phyloP scores from a whole-genome alignment of 2,888 invertebrate genomes.

The Petrophora chlorosata region DNA sequence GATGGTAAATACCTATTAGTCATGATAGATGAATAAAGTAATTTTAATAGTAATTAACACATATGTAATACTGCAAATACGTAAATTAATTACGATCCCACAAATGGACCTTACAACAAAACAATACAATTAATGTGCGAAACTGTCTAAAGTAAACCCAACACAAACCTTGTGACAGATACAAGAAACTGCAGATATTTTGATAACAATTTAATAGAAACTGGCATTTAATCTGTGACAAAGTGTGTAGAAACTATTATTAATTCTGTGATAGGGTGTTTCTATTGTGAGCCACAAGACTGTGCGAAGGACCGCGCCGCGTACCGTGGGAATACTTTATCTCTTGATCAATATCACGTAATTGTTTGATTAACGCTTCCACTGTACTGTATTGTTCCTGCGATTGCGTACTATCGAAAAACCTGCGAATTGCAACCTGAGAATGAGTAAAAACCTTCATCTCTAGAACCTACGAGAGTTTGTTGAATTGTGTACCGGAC shows the following conservation, averaged over 20 bases:
- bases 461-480: conserved; percentile 5
- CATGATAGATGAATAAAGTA: no score
- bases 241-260: no score
- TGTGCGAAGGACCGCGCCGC: conserved; percentile 31
- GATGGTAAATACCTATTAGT: no score
- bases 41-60: no score
- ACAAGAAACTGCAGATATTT: conserved; percentile 18
- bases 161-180: conserved; percentile 25
- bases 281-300: conserved; percentile 11
- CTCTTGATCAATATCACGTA: conserved; percentile 35
- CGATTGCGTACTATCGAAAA: conserved; percentile 24
- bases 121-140: neutral
- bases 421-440: conserved; percentile 14
- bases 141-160: neutral
- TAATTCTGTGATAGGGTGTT: no score
- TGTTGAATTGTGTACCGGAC: conserved; percentile 12
- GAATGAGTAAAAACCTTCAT: conserved; percentile 20
- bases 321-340: conserved; percentile 16
- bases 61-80: no score
- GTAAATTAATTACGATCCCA: neutral
- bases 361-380: conserved; percentile 31
- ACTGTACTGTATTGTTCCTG: conserved; percentile 29
- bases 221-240: no score
- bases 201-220: no score
- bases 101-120: neutral